These are phyloP conservation scores for Caenorhabditis sp. DNA, from an alignment of 2,888 invertebrate species.

Conservation along the genomic window DNA sequence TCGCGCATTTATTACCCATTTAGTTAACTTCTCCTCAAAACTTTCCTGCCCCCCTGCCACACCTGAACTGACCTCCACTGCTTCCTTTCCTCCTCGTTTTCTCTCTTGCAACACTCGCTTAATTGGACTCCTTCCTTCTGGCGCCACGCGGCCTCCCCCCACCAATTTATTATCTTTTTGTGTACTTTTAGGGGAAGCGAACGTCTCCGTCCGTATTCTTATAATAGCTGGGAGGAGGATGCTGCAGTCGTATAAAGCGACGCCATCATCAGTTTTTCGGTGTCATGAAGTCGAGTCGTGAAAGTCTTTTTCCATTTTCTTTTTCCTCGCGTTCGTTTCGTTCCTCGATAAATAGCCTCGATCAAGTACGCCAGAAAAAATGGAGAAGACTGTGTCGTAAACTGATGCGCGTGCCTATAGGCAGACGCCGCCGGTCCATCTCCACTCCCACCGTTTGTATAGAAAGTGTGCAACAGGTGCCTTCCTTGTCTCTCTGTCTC, in stretches of 20 bases:
- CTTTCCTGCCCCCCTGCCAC: slow-evolving; percentile 5
- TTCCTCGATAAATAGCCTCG: slow-evolving; percentile 57
- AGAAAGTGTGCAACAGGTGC: slow-evolving; percentile 52
- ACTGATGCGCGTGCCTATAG: slow-evolving; percentile 44
- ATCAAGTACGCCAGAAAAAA: slow-evolving; percentile 53
- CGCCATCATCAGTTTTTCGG: slow-evolving; percentile 41
- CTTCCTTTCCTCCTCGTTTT: slow-evolving; percentile 4
- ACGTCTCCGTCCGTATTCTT: slow-evolving; percentile 37
- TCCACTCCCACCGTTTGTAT: slow-evolving; percentile 20
- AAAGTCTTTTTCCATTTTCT: slow-evolving; percentile 13
- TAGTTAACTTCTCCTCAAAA: slow-evolving; percentile 30
- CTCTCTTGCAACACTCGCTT: slow-evolving; percentile 46
- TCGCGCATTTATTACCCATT: slow-evolving; percentile 50
- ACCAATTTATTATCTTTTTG: slow-evolving; percentile 62
- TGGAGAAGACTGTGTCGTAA: slow-evolving; percentile 49
- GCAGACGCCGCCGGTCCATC: neutral
- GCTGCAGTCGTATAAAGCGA: slow-evolving; percentile 51
- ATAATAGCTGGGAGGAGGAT: slow-evolving; percentile 41
- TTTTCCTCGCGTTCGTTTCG: slow-evolving; percentile 32
- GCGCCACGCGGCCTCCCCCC: slow-evolving; percentile 38
- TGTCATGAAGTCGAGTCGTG: slow-evolving; percentile 21
- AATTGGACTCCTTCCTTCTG: slow-evolving; percentile 44
- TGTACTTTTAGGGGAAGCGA: slow-evolving; percentile 48
- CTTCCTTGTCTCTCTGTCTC: neutral
- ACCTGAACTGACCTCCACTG: slow-evolving; percentile 17